phyloP scores from a whole-genome alignment of 2,888 invertebrate species.

The Andrena chrysosceles region DNA sequence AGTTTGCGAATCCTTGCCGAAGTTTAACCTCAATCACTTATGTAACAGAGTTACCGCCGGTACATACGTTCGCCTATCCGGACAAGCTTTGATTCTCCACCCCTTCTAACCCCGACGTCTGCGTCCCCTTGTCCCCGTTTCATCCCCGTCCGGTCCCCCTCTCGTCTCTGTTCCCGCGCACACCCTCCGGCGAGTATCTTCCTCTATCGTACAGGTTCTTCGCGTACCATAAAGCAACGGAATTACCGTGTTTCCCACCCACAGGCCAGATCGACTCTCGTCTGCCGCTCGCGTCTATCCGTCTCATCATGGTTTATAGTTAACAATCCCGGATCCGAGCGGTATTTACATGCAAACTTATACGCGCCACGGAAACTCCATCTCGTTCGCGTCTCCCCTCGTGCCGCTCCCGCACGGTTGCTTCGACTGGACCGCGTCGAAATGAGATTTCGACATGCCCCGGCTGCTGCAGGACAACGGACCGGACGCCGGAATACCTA shows the following conservation, averaged over 20 bases:
- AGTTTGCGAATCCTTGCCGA: constrained; percentile 63
- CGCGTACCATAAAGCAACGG: not conserved
- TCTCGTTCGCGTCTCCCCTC: not conserved
- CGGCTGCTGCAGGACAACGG: not conserved
- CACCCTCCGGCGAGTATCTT: not conserved
- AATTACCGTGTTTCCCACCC: constrained; percentile 3
- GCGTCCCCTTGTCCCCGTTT: not conserved
- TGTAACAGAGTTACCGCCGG: constrained; percentile 60
- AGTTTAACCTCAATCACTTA: constrained; percentile 66
- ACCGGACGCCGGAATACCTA: not conserved
- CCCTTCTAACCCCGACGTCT: not conserved
- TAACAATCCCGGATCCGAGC: constrained; percentile 26
- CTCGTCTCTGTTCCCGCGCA: not conserved
- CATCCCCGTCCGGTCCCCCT: not conserved
- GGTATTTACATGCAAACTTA: constrained; percentile 48
- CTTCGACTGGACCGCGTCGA: constrained; percentile 23
- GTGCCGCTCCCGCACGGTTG: not conserved
- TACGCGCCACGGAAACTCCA: constrained; percentile 22
- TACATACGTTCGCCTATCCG: constrained; percentile 37
- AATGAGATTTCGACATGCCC: constrained; percentile 27
- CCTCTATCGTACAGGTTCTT: constrained; percentile 9
- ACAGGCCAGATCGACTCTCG: constrained; percentile 15
- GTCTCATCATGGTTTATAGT: constrained; percentile 44
- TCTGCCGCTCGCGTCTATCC: constrained; percentile 1
- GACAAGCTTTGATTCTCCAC: constrained; percentile 41